A percentile compares a stretch with the other conserved stretches of the same genome.
Evolutionary conservation across 2,797 vertebrate genomes (phyloP).

Genomic region (Chiloscyllium punctatum): DNA sequence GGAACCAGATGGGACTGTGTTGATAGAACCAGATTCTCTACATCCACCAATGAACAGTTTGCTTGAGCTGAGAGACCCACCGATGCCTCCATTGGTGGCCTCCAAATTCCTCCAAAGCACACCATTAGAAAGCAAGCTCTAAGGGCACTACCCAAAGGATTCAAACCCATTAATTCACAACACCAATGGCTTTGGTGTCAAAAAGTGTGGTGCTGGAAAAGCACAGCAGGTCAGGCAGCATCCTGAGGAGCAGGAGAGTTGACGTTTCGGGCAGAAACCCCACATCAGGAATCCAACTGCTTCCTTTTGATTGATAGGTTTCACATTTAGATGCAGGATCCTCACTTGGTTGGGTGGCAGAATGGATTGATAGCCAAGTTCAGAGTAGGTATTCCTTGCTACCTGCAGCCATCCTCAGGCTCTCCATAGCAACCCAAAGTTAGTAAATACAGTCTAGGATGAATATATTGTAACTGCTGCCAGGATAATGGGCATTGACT

Average conservation of each 20-base stretch:
- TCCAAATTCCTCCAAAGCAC: background rate
- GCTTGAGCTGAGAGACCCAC: background rate
- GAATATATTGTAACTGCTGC: background rate
- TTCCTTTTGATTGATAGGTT: background rate
- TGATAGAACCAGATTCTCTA: background rate
- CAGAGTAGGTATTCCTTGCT: background rate
- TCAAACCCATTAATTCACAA: background rate
- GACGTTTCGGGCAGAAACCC: too few species aligned
- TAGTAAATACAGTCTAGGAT: too few species aligned
- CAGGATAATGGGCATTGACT: background rate
- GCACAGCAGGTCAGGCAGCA: too few species aligned
- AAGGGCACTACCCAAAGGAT: too few species aligned
- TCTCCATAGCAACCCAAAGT: too few species aligned
- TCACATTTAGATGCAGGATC: background rate
- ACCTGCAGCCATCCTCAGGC: background rate
- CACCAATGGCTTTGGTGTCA: background rate
- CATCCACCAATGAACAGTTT: background rate
- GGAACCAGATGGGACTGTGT: background rate
- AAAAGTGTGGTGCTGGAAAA: too few species aligned
- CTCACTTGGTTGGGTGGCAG: background rate
- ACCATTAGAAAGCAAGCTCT: background rate
- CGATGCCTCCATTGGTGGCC: background rate
- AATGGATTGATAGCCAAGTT: background rate
- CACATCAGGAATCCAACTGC: too few species aligned
- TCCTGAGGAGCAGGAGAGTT: too few species aligned